Evolutionary conservation across 2,113 vertebrate genomes (phyloP).

Genomic region (Syngnathoides biaculeatus): DNA sequence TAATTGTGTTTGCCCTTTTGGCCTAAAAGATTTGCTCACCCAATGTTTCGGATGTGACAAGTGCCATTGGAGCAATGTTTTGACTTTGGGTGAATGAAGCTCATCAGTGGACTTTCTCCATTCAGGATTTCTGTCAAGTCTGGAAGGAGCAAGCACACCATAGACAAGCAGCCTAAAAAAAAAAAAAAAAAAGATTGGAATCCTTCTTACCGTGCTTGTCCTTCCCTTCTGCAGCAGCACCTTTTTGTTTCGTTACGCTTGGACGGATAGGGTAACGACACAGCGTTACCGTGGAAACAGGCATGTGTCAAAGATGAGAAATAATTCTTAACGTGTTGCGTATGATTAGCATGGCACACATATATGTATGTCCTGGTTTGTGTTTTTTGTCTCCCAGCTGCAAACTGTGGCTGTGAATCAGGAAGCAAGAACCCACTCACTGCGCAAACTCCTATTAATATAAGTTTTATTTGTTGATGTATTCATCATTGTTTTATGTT

Average conservation of each 20-base stretch:
- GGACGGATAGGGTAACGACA: constrained; percentile 48
- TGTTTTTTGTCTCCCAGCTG: constrained; percentile 35
- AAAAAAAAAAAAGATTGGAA: constrained; percentile 46
- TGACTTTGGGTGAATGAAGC: too few species aligned
- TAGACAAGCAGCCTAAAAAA: constrained; percentile 22
- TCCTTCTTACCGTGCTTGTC: constrained; percentile 35
- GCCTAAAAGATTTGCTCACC: too few species aligned
- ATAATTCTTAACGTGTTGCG: constrained; percentile 47
- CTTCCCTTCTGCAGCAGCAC: constrained; percentile 33
- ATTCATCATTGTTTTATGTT: constrained; percentile 60
- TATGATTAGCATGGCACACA: constrained; percentile 45
- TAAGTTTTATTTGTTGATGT: constrained; percentile 70
- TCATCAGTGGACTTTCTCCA: too few species aligned
- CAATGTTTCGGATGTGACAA: too few species aligned
- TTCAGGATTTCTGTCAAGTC: constrained; percentile 15
- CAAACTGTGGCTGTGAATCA: not conserved
- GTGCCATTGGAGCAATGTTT: too few species aligned
- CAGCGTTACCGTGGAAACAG: constrained; percentile 69
- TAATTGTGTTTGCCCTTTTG: too few species aligned
- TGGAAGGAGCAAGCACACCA: constrained; percentile 34
- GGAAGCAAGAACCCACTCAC: constrained; percentile 21
- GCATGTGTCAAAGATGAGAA: constrained; percentile 46
- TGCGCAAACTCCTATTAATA: constrained; percentile 63
- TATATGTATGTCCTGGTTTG: constrained; percentile 51
- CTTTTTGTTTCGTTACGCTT: constrained; percentile 46